phyloP scores from a whole-genome alignment of 2,113 vertebrate species.

The Galemys pyrenaicus region DNA sequence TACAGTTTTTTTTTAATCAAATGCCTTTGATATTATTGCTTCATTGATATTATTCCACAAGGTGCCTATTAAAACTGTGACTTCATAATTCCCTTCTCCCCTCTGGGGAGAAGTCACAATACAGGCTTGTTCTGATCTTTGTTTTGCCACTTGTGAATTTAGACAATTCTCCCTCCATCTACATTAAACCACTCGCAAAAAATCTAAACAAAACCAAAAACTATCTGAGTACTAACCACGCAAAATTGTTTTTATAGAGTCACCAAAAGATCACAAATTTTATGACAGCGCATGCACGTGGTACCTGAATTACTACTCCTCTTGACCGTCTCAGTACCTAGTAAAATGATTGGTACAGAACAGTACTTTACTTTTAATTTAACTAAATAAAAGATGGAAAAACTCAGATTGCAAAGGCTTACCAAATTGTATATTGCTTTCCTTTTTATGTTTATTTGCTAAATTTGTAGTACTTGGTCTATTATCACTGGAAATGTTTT shows the following conservation, averaged over 20 bases:
- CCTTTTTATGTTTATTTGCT: constrained; percentile 4
- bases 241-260: not conserved
- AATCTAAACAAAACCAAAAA: not conserved
- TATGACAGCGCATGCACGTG: not conserved
- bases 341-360: not conserved
- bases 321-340: not conserved
- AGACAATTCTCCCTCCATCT: not conserved
- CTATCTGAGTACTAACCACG: not conserved
- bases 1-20: constrained; percentile 44
- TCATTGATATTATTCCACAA: constrained; percentile 6
- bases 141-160: not conserved
- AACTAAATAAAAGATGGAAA: constrained; percentile 38
- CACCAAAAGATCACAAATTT: not conserved
- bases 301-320: not conserved
- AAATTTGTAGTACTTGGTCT: not conserved
- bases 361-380: constrained; percentile 9
- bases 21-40: constrained; percentile 6
- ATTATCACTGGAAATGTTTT: not conserved
- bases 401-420: constrained; percentile 13
- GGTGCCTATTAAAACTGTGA: not conserved
- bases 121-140: not conserved
- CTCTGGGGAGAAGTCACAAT: not conserved
- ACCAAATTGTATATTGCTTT: constrained; percentile 18
- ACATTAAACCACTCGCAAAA: not conserved
- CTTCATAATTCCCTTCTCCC: not conserved